Percentiles rank a stretch among this genome's conserved stretches.
Conservation (phyloP, 2,113 vertebrate species). For the western clawed frog (Xenopus tropicalis) region DNA sequence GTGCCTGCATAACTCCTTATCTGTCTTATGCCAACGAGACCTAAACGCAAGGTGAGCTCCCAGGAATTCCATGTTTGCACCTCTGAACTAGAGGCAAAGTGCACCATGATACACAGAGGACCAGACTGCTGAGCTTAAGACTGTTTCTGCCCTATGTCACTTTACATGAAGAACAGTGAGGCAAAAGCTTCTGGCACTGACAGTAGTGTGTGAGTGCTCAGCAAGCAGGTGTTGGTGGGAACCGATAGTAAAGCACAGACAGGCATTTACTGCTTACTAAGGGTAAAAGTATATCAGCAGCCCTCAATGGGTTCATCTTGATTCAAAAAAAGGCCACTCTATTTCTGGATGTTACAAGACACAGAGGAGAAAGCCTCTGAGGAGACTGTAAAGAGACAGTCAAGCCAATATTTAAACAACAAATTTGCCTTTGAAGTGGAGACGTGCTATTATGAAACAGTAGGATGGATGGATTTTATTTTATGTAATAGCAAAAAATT, state of each 20-base stretch:
- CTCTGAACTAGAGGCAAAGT: background rate
- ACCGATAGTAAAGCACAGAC: conserved; percentile 53
- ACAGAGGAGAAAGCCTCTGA: background rate
- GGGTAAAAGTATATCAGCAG: conserved; percentile 45
- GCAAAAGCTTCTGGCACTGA: conserved; percentile 56
- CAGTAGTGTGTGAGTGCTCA: conserved; percentile 58
- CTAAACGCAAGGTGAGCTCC: conserved; percentile 83
- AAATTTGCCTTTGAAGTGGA: too few relatives aligned
- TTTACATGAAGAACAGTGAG: conserved; percentile 63
- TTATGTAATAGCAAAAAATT: too few relatives aligned
- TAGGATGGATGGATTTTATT: too few relatives aligned
- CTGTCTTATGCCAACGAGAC: conserved; percentile 82
- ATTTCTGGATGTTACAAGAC: conserved; percentile 33
- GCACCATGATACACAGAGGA: conserved; percentile 33
- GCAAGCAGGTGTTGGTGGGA: conserved; percentile 61
- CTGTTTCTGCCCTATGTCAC: conserved; percentile 55
- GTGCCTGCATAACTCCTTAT: conserved; percentile 82
- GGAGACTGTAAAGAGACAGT: background rate
- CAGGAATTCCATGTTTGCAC: conserved; percentile 62
- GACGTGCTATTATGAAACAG: too few relatives aligned
- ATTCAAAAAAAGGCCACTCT: conserved; percentile 33
- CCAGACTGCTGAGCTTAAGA: conserved; percentile 54
- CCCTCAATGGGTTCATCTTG: conserved; percentile 16
- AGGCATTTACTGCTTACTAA: conserved; percentile 60
- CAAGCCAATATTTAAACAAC: too few relatives aligned